Base-by-base conservation (phyloP, 2,888 invertebrate genomes). In the Tetragonula carbonaria region DNA sequence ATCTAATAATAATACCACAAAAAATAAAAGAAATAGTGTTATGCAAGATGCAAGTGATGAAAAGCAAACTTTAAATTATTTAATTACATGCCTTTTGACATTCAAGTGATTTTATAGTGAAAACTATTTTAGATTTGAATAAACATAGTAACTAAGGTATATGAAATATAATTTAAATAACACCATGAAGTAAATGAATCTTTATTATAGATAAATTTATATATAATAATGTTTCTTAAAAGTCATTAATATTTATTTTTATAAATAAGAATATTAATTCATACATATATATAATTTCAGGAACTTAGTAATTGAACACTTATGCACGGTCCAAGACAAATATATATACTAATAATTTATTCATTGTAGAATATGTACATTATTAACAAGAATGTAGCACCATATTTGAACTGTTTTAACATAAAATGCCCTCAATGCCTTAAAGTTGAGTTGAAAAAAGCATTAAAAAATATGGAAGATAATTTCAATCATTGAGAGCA, bases 261-360 rank as follows among this genome's bases (percentile, higher is more conserved):
- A 75, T 73, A 76, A 62, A 65, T 33, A 63, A 71, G 51, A 82
- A 78, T 80, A 23, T 86, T 75, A 72, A 80, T 28, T 76, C 55
- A 23, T 84, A 45, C 45, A 45, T 45, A 68, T 70, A 86, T 78
- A 71, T 59, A 85, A 78, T 78, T 74, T 51, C 76, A 86, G 86
- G 87, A 87, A 86, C 87, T 76, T 85, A 85, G 78, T 73, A 81
- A 74, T 78, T 68, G 74, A 78, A 81, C 85, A 85, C 72, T 85
- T 86, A 78, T 85, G 63, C 77, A 76, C 76, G 50, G 50, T 85
- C 65, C 55, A 79, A 66, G 75, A 82, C 76, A 82, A 82, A 78
- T 79, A 74, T 65, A 62, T 73, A 68, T 55, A 72, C 45, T 85
- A 76, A 80, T 66, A 75, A 66, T 72, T 77, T 23, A 65, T 75